These are phyloP conservation scores for Wasmannia auropunctata DNA, from an alignment of 1,140 invertebrate genomes.

Conservation along the genomic window DNA sequence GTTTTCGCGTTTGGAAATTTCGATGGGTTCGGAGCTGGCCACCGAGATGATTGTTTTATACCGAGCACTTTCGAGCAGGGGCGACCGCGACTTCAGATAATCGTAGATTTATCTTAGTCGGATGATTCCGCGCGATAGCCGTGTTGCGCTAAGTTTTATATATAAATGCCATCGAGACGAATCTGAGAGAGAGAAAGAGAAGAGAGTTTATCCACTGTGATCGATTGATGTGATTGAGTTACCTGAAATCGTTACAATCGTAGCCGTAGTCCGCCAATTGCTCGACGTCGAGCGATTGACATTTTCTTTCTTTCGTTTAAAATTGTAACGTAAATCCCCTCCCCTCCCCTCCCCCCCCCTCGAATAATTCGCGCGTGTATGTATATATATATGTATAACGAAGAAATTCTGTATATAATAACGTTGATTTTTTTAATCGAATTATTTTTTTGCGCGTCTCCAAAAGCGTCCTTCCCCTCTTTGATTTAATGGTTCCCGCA, in stretches of 20 bases:
- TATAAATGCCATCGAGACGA: constrained; percentile 3
- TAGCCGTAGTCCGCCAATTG: neutral
- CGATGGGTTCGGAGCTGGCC: constrained; percentile 40
- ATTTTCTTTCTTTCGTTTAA: neutral
- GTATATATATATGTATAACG: neutral
- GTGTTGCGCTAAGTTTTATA: constrained; percentile 12
- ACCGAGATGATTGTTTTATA: constrained; percentile 57
- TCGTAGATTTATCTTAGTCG: constrained; percentile 36
- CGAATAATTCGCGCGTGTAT: neutral
- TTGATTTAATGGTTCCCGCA: constrained; percentile 72
- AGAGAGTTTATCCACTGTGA: constrained; percentile 12
- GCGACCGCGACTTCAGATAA: constrained; percentile 10
- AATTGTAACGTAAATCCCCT: constrained; percentile 11
- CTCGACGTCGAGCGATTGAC: neutral
- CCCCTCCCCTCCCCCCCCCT: too few species aligned
- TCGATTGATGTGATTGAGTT: neutral
- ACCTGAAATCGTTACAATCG: neutral
- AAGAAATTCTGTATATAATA: constrained; percentile 60
- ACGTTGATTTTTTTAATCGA: constrained; percentile 50
- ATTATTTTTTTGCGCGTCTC: constrained; percentile 39
- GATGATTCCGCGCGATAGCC: neutral
- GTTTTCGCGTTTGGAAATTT: constrained; percentile 3
- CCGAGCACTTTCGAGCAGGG: constrained; percentile 24
- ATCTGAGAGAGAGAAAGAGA: neutral
- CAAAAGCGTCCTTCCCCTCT: constrained; percentile 16